Conservation (phyloP, 2,113 vertebrate species). For the Rhipidura dahli region DNA sequence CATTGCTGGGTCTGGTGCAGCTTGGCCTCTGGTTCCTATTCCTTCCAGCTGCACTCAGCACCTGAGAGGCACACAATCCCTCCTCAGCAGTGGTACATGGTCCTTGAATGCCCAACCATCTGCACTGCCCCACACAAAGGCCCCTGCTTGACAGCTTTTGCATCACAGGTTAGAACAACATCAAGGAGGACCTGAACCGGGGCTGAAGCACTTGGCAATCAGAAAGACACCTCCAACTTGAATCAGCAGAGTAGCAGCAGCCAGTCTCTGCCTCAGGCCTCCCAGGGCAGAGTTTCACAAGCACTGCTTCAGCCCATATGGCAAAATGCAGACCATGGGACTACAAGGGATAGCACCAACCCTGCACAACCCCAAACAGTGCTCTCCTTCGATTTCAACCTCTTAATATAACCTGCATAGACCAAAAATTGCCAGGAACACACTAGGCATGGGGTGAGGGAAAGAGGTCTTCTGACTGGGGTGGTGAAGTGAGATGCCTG, state of each 20-base stretch:
- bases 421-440: background rate
- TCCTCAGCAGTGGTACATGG: background rate
- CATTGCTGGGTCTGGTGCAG: background rate
- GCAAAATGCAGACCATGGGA: background rate
- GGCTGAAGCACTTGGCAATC: background rate
- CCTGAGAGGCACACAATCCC: fast-evolving
- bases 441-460: background rate
- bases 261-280: background rate
- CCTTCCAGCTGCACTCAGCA: background rate
- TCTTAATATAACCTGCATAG: background rate
- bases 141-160: background rate
- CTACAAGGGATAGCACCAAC: background rate
- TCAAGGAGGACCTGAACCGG: background rate
- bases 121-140: background rate
- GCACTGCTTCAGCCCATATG: background rate
- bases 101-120: background rate
- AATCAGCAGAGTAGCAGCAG: background rate
- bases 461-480: background rate
- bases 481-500: background rate
- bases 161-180: background rate
- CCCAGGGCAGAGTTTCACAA: background rate
- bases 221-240: background rate
- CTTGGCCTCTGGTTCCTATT: background rate
- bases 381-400: background rate
- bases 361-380: background rate